Conservation (phyloP, 2,113 vertebrate species). For the Gopherus evgoodei region DNA sequence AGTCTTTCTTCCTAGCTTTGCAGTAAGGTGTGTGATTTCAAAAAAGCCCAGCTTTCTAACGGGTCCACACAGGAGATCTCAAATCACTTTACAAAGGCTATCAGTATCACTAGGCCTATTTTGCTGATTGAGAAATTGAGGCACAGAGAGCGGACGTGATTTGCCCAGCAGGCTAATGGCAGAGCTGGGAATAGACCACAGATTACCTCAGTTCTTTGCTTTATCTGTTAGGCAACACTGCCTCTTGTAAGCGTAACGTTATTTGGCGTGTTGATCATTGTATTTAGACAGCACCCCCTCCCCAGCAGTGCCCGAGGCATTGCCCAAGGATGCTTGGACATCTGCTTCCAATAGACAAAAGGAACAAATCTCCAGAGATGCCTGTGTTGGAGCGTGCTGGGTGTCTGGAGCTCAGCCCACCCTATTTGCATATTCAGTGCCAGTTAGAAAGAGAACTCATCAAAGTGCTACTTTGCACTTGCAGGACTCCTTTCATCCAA, state of each 20-base stretch:
- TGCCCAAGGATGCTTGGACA: not conserved
- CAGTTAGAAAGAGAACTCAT: not conserved
- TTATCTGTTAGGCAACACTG: not conserved
- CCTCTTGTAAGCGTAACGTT: not conserved
- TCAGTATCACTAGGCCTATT: not conserved
- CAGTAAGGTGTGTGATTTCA: not conserved
- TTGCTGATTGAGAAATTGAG: not conserved
- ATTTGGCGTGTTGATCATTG: not conserved
- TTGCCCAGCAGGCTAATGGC: not conserved
- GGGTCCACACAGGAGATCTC: not conserved
- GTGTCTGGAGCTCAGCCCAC: rapidly evolving
- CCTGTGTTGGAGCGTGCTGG: rapidly evolving
- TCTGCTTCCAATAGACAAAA: not conserved
- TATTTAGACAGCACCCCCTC: not conserved
- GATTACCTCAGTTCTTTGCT: not conserved
- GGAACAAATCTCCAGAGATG: rapidly evolving
- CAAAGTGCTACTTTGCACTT: not conserved
- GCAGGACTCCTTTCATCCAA: not conserved
- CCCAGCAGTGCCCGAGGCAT: not conserved
- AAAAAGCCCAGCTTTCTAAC: not conserved
- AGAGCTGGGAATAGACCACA: not conserved
- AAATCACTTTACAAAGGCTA: not conserved
- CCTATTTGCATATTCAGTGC: not conserved
- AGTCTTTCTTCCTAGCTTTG: not conserved
- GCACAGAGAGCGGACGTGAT: rapidly evolving